These are phyloP conservation scores for Syncerus caffer DNA, from an alignment of 2,797 vertebrate species.

Conservation along the genomic window DNA sequence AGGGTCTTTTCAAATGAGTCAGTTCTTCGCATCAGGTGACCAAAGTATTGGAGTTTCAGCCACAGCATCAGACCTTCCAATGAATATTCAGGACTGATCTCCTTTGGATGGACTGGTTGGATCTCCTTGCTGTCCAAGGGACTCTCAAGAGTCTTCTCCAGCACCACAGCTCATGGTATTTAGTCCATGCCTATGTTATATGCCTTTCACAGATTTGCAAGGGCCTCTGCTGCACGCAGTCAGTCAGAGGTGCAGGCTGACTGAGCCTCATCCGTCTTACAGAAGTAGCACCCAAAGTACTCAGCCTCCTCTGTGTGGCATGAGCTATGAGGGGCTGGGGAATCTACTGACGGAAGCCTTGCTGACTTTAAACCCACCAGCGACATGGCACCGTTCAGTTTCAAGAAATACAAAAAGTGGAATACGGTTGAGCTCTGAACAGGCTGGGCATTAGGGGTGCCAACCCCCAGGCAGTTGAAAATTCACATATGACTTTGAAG, in stretches of 20 bases:
- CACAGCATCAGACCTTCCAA: not conserved
- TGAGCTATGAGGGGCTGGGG: not conserved
- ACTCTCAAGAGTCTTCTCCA: not conserved
- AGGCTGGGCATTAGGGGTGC: not conserved
- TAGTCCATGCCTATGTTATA: not conserved
- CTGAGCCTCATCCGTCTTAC: not conserved
- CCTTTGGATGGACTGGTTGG: not conserved
- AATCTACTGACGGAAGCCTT: not conserved
- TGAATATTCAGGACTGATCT: not conserved
- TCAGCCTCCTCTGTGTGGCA: accelerated
- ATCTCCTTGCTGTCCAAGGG: not conserved
- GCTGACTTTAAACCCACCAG: not conserved
- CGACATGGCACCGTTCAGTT: accelerated
- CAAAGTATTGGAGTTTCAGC: not conserved
- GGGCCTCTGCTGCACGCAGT: accelerated
- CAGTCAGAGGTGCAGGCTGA: not conserved
- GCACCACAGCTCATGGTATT: not conserved
- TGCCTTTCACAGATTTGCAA: not conserved
- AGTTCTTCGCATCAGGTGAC: not conserved
- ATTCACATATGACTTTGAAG: not conserved
- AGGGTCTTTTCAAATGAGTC: not conserved
- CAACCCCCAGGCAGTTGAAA: not conserved
- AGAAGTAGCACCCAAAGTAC: not conserved
- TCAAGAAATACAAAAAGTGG: not conserved
- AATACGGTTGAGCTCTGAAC: not conserved